phyloP scores from a whole-genome alignment of 2,113 vertebrate genomes.

The Macquaria ambigua region DNA sequence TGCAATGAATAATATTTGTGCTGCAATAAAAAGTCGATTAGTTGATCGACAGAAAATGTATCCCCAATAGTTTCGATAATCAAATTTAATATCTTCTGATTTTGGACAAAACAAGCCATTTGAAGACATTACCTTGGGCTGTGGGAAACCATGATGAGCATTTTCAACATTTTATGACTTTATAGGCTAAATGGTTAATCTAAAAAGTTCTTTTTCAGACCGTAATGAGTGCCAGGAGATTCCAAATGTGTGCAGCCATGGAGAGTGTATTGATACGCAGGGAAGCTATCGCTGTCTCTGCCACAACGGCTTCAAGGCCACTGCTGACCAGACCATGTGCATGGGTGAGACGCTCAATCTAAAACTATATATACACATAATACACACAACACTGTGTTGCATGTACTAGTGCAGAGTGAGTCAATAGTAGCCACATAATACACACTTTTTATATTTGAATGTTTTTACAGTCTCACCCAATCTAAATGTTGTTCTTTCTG shows the following conservation, averaged over 20 bases:
- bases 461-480: not conserved
- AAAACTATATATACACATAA: not conserved
- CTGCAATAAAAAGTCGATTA: too few species aligned
- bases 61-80: too few species aligned
- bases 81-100: too few species aligned
- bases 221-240: conserved; percentile 94
- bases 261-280: conserved; percentile 92
- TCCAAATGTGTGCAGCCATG: conserved; percentile 92
- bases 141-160: not conserved
- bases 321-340: conserved; percentile 92
- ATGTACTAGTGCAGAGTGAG: not conserved
- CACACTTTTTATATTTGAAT: not conserved
- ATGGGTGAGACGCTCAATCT: conserved; percentile 85
- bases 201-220: conserved; percentile 77
- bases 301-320: conserved; percentile 93
- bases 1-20: not conserved
- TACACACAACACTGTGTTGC: not conserved
- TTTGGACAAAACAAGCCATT: too few species aligned
- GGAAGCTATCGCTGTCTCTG: conserved; percentile 93
- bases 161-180: not conserved
- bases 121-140: not conserved
- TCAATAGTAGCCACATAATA: not conserved
- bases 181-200: not conserved
- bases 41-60: too few species aligned
- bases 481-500: not conserved